A percentile compares a stretch with the other conserved stretches of the same genome.
These are phyloP conservation scores for Myopa testacea DNA, from an alignment of 2,888 invertebrate species.

Conservation along the genomic window DNA sequence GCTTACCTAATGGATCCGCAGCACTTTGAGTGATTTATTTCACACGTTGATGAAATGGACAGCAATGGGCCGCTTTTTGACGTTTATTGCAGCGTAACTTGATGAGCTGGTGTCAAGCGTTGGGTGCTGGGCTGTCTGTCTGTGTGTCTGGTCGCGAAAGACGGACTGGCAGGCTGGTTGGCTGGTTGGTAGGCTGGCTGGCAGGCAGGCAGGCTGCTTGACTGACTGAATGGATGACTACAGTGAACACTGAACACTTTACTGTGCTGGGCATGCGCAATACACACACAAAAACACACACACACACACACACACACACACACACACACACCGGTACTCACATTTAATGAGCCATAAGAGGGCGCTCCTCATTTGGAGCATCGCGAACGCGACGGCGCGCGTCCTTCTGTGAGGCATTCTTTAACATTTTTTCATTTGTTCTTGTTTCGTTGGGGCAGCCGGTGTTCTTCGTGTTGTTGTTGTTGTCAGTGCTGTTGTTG, in stretches of 20 bases:
- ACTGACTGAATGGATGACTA: conserved; percentile 1
- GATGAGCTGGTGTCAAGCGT: conserved; percentile 37
- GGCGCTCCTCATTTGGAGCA: conserved; percentile 40
- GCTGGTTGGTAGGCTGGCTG: background rate
- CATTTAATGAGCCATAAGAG: conserved; percentile 40
- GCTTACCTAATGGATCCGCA: conserved; percentile 59
- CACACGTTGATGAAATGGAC: conserved; percentile 69
- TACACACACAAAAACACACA: conserved; percentile 49
- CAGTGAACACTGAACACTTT: background rate
- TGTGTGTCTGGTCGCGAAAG: background rate
- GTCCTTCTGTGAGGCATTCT: conserved; percentile 28
- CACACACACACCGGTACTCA: conserved; percentile 10
- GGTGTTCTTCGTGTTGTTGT: conserved; percentile 2
- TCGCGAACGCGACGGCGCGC: conserved; percentile 13
- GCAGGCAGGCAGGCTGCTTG: background rate
- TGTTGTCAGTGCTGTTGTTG: conserved; percentile 3
- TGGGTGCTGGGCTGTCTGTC: background rate
- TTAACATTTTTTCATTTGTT: background rate
- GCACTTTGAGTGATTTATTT: conserved; percentile 68
- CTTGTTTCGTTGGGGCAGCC: background rate
- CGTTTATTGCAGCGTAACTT: conserved; percentile 63
- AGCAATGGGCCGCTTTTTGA: conserved; percentile 66
- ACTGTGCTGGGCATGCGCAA: conserved; percentile 55
- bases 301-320: conserved; percentile 31
- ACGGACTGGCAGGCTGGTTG: background rate